phyloP scores from a whole-genome alignment of 2,797 vertebrate species.

The Psittacula echo region DNA sequence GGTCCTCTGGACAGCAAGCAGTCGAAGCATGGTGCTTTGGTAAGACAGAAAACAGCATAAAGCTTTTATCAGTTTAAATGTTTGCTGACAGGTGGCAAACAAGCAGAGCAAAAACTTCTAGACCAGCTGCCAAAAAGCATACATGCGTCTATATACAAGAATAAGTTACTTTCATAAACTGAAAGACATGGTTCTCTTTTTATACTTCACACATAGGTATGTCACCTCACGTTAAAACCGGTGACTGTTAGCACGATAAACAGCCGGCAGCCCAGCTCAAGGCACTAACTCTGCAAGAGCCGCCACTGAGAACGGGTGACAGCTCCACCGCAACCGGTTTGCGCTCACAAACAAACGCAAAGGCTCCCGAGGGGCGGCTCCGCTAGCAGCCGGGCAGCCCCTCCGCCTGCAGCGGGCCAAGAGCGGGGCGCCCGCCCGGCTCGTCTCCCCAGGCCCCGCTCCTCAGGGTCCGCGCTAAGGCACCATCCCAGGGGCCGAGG shows the following conservation, averaged over 20 bases:
- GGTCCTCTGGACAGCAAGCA: conserved; percentile 77
- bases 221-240: neutral
- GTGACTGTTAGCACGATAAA: fast-evolving
- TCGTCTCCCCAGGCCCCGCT: too few species aligned
- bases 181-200: fast-evolving
- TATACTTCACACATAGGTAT: fast-evolving
- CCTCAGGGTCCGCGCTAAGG: neutral
- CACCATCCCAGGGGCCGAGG: neutral
- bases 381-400: neutral
- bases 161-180: neutral
- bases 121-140: fast-evolving
- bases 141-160: fast-evolving
- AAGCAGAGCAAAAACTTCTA: neutral
- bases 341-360: neutral
- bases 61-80: neutral
- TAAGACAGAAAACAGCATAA: neutral
- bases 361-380: fast-evolving
- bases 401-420: neutral
- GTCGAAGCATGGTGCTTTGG: conserved; percentile 83
- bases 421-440: too few species aligned
- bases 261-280: neutral
- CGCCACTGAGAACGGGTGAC: neutral
- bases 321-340: fast-evolving
- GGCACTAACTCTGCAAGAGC: neutral
- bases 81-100: neutral